These are phyloP conservation scores for Rhadinocentrus ornatus DNA, from an alignment of 2,797 vertebrate genomes.

Conservation along the genomic window DNA sequence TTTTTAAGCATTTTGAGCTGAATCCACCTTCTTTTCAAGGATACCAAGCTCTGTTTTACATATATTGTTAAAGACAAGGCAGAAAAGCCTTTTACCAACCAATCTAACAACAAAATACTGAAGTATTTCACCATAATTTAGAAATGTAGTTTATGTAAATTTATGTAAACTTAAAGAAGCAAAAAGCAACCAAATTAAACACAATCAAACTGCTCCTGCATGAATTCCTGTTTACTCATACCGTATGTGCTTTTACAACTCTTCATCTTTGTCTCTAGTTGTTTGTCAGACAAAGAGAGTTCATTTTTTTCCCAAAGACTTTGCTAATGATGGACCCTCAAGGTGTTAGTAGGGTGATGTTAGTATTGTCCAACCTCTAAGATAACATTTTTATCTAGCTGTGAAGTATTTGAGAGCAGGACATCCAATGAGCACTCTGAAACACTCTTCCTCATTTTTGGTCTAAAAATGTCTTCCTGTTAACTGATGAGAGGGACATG, in stretches of 20 bases:
- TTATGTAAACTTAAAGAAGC: not conserved
- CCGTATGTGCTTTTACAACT: not conserved
- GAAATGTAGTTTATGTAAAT: conserved; percentile 11
- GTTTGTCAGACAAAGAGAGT: conserved; percentile 54
- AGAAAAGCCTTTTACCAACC: conserved; percentile 18
- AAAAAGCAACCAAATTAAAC: conserved; percentile 5
- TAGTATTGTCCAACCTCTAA: conserved; percentile 60
- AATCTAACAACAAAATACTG: conserved; percentile 6
- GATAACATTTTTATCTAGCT: conserved; percentile 60
- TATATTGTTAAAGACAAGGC: not conserved
- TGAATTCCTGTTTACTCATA: conserved; percentile 3
- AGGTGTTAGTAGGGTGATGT: conserved; percentile 48
- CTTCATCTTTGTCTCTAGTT: conserved; percentile 11
- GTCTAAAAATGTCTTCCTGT: conserved; percentile 34
- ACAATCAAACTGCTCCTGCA: conserved; percentile 10
- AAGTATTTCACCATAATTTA: not conserved
- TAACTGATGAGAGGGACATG: conserved; percentile 30
- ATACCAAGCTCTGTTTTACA: too few species aligned
- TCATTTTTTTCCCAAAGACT: conserved; percentile 58
- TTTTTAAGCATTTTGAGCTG: too few species aligned
- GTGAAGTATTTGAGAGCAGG: conserved; percentile 44
- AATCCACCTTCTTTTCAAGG: not conserved
- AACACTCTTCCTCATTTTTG: conserved; percentile 32
- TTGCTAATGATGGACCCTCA: conserved; percentile 49
- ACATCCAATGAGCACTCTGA: conserved; percentile 12